Evolutionary conservation across 2,888 invertebrate genomes (phyloP).

Genomic region (Rhimphoctona megacephalus): DNA sequence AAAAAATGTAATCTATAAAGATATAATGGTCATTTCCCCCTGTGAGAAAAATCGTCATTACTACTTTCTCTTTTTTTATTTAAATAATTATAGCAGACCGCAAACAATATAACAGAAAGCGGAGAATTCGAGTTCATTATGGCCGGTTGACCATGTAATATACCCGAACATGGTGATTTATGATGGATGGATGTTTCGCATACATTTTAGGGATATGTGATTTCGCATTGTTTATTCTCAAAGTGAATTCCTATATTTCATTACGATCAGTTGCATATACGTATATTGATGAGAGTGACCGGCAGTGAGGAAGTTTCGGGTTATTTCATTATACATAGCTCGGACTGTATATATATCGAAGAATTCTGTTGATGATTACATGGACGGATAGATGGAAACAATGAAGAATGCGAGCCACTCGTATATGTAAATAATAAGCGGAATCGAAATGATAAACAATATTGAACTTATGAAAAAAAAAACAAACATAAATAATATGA

Average conservation of each 20-base stretch:
- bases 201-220: not conserved
- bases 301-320: not conserved
- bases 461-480: too few relatives aligned
- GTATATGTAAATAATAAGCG: not conserved
- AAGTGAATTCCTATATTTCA: not conserved
- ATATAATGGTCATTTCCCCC: not conserved
- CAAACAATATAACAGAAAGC: not conserved
- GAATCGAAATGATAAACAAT: not conserved
- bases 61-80: not conserved
- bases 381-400: not conserved
- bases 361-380: not conserved
- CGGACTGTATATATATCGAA: not conserved
- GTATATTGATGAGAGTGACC: not conserved
- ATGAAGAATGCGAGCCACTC: not conserved
- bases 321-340: not conserved
- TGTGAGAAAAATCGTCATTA: too few relatives aligned
- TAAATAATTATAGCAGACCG: not conserved
- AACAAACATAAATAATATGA: not conserved
- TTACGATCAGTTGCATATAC: not conserved
- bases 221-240: conserved; percentile 9
- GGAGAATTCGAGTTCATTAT: not conserved
- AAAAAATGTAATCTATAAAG: too few relatives aligned
- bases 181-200: not conserved
- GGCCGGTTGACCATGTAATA: not conserved
- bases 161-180: conserved; percentile 8